Conservation (phyloP, 92 coral and sea anemone genomes). For the Porites divaricata region DNA sequence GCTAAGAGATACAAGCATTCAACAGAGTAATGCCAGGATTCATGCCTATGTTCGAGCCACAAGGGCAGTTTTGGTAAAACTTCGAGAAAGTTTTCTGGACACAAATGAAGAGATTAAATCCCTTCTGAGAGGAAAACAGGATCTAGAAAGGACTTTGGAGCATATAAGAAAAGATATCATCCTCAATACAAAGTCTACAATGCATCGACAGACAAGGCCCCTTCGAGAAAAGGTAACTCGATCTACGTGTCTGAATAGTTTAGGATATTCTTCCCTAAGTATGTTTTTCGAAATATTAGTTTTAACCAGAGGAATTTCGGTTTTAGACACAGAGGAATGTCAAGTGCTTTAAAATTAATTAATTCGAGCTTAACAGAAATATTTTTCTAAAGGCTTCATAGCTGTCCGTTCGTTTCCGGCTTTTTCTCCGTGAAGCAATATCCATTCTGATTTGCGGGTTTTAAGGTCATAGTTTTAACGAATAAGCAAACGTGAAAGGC, state of each 20-base stretch:
- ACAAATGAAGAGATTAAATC: constrained; percentile 98
- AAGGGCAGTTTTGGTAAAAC: constrained; percentile 93
- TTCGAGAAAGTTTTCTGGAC: constrained; percentile 90
- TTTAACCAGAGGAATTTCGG: not conserved
- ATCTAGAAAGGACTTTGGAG: constrained; percentile 88
- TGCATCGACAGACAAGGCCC: constrained; percentile 82
- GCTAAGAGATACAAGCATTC: constrained; percentile 95
- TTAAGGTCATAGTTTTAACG: not conserved
- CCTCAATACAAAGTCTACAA: constrained; percentile 81
- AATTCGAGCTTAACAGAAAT: not conserved
- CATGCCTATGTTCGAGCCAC: constrained; percentile 99
- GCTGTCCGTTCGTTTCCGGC: not conserved
- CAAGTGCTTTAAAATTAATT: not conserved
- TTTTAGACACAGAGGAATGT: constrained; percentile 13
- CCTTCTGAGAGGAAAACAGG: constrained; percentile 89
- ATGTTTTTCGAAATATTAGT: not conserved
- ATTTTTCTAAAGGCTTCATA: constrained; percentile 2
- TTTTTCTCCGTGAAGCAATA: not conserved
- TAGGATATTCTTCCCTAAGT: not conserved
- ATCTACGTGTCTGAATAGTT: not conserved
- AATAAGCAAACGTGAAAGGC: not conserved
- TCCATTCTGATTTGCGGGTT: not conserved
- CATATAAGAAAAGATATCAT: constrained; percentile 94
- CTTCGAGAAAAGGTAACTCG: constrained; percentile 89
- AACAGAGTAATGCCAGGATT: constrained; percentile 93